phyloP scores from a whole-genome alignment of 1,140 invertebrate genomes.

The Hyphantria cunea region DNA sequence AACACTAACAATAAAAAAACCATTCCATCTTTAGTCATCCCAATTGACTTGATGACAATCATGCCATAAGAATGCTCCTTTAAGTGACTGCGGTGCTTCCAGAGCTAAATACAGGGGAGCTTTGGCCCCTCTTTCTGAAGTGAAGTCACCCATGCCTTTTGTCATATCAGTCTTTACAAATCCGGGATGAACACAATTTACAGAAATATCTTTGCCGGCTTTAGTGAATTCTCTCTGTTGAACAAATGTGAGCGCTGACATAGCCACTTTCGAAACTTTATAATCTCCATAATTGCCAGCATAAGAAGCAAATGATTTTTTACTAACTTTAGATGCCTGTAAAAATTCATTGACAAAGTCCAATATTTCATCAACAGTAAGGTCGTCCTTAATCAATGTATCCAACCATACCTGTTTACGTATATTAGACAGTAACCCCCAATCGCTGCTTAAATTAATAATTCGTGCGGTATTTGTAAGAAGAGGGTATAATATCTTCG shows the following conservation, averaged over 20 bases:
- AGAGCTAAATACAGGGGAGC: constrained; percentile 77
- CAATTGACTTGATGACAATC: constrained; percentile 79
- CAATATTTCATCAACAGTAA: constrained; percentile 83
- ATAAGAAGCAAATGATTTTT: constrained; percentile 82
- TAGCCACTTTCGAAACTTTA: constrained; percentile 87
- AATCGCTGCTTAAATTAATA: constrained; percentile 89
- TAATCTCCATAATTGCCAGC: constrained; percentile 84
- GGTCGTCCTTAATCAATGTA: constrained; percentile 78
- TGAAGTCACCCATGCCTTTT: constrained; percentile 86
- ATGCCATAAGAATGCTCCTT: constrained; percentile 80
- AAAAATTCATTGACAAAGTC: constrained; percentile 85
- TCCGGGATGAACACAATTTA: constrained; percentile 87
- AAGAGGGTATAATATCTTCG: constrained; percentile 86
- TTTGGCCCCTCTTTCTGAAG: constrained; percentile 85
- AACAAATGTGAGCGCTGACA: constrained; percentile 86
- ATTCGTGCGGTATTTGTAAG: constrained; percentile 86
- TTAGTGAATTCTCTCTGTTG: constrained; percentile 85
- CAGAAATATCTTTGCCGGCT: constrained; percentile 83
- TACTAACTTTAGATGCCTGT: constrained; percentile 76
- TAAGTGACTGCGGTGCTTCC: constrained; percentile 69
- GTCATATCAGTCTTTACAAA: constrained; percentile 91
- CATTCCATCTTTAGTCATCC: constrained; percentile 70
- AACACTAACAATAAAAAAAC: constrained; percentile 52
- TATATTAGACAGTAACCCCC: constrained; percentile 84
- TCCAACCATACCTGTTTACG: constrained; percentile 80